Conservation (phyloP, 2,888 invertebrate species). For the Meiosimyza decipiens region DNA sequence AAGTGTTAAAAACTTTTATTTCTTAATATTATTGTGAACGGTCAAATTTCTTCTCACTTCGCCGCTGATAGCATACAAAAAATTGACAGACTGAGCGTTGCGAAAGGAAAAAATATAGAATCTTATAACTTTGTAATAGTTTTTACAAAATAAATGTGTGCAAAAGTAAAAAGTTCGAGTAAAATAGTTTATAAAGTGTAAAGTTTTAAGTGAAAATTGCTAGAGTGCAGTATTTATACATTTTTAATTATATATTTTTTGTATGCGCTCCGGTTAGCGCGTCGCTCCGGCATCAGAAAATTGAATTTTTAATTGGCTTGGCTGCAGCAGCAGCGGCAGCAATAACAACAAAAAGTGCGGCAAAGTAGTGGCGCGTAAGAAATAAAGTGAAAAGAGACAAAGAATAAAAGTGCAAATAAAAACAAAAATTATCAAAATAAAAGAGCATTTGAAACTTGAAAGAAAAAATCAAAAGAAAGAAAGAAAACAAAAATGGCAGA, state of each 20-base stretch:
- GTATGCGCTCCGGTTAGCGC: not conserved
- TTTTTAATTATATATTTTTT: no score
- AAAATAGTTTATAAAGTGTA: not conserved
- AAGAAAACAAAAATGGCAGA: constrained; percentile 34
- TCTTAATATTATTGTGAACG: constrained; percentile 29
- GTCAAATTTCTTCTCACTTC: constrained; percentile 14
- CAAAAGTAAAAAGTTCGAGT: not conserved
- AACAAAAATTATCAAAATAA: constrained; percentile 33
- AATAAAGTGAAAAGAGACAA: no score
- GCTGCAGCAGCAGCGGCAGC: not conserved
- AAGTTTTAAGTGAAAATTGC: not conserved
- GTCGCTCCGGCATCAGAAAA: not conserved
- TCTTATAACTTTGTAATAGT: constrained; percentile 5
- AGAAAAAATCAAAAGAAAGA: not conserved
- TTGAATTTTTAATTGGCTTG: not conserved
- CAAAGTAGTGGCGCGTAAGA: not conserved
- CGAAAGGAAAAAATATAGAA: constrained; percentile 1
- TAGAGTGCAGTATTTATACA: not conserved
- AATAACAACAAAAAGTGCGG: not conserved
- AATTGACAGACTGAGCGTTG: constrained; percentile 25
- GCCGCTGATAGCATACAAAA: not conserved
- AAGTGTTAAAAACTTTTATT: constrained; percentile 23
- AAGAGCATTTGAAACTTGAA: constrained; percentile 19
- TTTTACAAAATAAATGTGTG: constrained; percentile 13
- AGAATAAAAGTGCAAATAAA: constrained; percentile 34